These are phyloP conservation scores for Zhengitettix transpicula DNA, from an alignment of 2,888 invertebrate genomes.

Conservation along the genomic window DNA sequence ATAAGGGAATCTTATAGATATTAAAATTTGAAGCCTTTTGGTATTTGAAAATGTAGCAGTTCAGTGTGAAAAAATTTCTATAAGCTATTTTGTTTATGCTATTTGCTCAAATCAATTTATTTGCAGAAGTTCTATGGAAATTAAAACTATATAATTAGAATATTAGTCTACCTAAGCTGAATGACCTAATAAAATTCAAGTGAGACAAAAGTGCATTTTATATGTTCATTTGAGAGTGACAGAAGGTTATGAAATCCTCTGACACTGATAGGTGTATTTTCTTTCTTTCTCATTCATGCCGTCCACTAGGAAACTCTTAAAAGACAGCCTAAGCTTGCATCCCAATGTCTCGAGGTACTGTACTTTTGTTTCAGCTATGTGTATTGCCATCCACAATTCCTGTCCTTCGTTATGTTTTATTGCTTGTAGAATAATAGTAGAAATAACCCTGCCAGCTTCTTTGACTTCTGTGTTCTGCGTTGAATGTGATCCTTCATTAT, in stretches of 20 bases:
- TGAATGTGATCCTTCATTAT: no score
- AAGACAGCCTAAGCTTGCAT: slow-evolving; percentile 18
- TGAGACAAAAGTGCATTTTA: background rate
- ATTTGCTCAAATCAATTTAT: no score
- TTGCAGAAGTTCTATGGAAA: no score
- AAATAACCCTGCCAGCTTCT: background rate
- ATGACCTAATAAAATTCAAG: no score
- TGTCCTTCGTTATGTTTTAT: background rate
- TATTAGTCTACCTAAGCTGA: no score
- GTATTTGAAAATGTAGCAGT: no score
- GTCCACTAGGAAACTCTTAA: slow-evolving; percentile 17
- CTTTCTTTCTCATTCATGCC: slow-evolving; percentile 15
- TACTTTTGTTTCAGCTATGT: slow-evolving; percentile 9
- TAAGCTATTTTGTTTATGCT: no score
- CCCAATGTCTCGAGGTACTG: slow-evolving; percentile 18
- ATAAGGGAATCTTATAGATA: no score
- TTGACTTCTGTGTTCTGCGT: background rate
- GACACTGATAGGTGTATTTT: slow-evolving; percentile 14
- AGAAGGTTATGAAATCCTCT: background rate
- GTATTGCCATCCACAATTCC: background rate
- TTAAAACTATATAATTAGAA: no score
- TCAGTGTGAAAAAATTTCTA: no score
- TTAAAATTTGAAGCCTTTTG: no score
- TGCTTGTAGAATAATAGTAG: slow-evolving; percentile 4
- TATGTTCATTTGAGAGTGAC: background rate